Evolutionary conservation across 1,140 invertebrate genomes (phyloP).

Genomic region (Drosophila tristis): DNA sequence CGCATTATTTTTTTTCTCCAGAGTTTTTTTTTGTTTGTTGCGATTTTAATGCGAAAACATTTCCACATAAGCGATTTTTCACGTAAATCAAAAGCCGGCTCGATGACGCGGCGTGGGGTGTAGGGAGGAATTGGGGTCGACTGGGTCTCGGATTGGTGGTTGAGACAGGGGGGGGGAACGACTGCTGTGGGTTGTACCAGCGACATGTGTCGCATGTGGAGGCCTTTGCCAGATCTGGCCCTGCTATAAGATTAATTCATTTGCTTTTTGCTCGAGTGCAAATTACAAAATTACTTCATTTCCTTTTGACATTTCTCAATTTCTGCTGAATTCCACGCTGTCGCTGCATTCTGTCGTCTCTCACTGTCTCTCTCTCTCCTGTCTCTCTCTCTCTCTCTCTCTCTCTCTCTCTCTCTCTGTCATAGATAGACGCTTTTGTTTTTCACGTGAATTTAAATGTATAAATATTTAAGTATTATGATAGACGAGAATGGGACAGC

Average conservation of each 20-base stretch:
- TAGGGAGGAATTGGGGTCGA: not conserved
- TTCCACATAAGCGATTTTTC: slow-evolving; percentile 80
- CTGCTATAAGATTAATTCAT: slow-evolving; percentile 74
- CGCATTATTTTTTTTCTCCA: slow-evolving; percentile 28
- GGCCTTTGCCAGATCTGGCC: slow-evolving; percentile 17
- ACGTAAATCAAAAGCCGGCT: slow-evolving; percentile 74
- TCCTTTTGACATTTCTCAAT: slow-evolving; percentile 77
- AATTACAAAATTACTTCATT: slow-evolving; percentile 81
- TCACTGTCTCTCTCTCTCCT: not conserved
- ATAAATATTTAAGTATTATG: slow-evolving; percentile 79
- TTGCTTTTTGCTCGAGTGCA: slow-evolving; percentile 78
- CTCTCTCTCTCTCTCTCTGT: not conserved
- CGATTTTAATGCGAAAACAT: slow-evolving; percentile 64
- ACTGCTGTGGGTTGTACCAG: not conserved
- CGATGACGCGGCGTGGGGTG: slow-evolving; percentile 39
- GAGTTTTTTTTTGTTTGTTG: slow-evolving; percentile 14
- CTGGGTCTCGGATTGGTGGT: slow-evolving; percentile 1
- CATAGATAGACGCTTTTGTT: slow-evolving; percentile 67
- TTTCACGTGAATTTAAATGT: slow-evolving; percentile 80
- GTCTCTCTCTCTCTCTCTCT: too few relatives aligned
- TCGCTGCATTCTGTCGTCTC: slow-evolving; percentile 44
- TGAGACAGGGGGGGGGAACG: not conserved
- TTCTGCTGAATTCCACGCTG: slow-evolving; percentile 63
- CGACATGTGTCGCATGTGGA: slow-evolving; percentile 34
- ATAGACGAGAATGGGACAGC: slow-evolving; percentile 60